Evolutionary conservation across 2,888 invertebrate species (phyloP).

Genomic region (Ophioninae sp.): DNA sequence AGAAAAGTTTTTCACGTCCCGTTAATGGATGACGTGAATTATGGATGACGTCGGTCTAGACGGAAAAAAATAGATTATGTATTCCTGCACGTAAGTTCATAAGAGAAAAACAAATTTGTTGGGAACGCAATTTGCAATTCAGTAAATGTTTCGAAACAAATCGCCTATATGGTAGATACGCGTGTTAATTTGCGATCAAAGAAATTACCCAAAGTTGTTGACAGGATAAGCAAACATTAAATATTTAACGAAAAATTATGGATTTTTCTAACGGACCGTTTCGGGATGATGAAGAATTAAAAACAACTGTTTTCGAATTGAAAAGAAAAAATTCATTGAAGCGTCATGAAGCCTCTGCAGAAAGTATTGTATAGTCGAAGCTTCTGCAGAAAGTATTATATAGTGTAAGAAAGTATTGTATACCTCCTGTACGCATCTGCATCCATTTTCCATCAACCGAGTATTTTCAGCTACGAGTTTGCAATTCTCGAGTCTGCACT

Average conservation of each 20-base stretch:
- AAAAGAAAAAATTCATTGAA: background rate
- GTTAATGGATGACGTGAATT: background rate
- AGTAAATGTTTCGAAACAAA: background rate
- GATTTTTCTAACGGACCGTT: background rate
- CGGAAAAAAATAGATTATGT: no score
- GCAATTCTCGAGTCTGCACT: slow-evolving; percentile 68
- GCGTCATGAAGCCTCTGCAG: background rate
- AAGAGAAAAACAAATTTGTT: background rate
- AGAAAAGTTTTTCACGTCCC: background rate
- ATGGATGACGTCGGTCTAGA: background rate
- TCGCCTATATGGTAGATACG: background rate
- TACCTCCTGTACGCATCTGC: slow-evolving; percentile 72
- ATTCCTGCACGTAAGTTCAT: background rate
- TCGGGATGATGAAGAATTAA: background rate
- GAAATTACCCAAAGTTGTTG: background rate
- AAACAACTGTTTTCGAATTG: background rate
- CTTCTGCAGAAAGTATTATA: no score
- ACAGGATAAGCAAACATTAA: background rate
- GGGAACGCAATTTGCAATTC: background rate
- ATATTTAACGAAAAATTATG: background rate
- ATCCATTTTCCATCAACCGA: slow-evolving; percentile 70
- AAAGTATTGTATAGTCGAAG: background rate
- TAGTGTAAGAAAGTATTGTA: slow-evolving; percentile 15
- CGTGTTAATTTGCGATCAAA: background rate
- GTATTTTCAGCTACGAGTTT: slow-evolving; percentile 70